A percentile compares a stretch with the other conserved stretches of the same genome.
phyloP scores from a whole-genome alignment of 1,140 invertebrate genomes.

The Drosophila triauraria region DNA sequence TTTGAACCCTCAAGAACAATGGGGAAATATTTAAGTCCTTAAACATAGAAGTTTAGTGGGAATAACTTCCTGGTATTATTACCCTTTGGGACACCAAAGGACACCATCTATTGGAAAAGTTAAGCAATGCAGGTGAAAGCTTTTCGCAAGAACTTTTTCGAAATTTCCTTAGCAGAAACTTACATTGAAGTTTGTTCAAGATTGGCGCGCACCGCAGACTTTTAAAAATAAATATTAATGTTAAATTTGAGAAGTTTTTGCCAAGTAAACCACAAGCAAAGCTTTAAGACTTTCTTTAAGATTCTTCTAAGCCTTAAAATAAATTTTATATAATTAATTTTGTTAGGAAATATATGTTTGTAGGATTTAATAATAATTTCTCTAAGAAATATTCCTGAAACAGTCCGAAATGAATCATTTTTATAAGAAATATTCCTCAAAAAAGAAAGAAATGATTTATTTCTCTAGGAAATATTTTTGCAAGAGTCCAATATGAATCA shows the following conservation, averaged over 20 bases:
- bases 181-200: not conserved
- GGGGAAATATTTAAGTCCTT: constrained; percentile 2
- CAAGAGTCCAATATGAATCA: not conserved
- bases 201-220: not conserved
- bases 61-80: not conserved
- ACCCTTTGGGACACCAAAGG: constrained; percentile 6
- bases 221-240: not conserved
- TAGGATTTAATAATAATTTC: not conserved
- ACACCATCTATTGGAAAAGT: constrained; percentile 10
- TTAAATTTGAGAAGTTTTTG: too few relatives aligned
- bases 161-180: not conserved
- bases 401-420: not conserved
- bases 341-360: too few relatives aligned
- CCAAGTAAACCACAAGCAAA: too few relatives aligned
- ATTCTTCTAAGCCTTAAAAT: too few relatives aligned
- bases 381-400: not conserved
- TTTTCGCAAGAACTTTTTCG: not conserved
- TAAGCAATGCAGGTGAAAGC: not conserved
- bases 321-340: too few relatives aligned
- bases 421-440: not conserved
- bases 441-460: not conserved
- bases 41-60: not conserved
- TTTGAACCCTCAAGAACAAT: not conserved
- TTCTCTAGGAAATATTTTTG: not conserved
- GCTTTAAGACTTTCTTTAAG: too few relatives aligned